Evolutionary conservation across 2,113 vertebrate genomes (phyloP).

Genomic region (Xenotilapia longispinis): DNA sequence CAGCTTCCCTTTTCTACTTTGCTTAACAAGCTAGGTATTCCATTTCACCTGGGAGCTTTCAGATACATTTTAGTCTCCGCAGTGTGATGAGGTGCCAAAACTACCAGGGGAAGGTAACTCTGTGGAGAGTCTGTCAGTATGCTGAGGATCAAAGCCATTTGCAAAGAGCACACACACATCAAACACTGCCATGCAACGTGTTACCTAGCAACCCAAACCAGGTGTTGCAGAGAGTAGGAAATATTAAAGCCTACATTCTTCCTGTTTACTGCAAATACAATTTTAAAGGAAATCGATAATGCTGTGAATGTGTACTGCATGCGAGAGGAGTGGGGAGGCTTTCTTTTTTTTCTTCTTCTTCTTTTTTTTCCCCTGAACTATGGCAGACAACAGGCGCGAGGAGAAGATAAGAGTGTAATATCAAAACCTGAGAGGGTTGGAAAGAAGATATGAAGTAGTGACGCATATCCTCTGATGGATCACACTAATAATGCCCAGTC

Average conservation of each 20-base stretch:
- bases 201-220: conserved; percentile 76
- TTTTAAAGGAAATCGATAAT: conserved; percentile 64
- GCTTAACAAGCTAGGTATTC: conserved; percentile 59
- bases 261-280: conserved; percentile 60
- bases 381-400: background rate
- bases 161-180: conserved; percentile 65
- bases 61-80: conserved; percentile 54
- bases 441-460: conserved; percentile 39
- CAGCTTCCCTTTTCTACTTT: conserved; percentile 45
- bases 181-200: conserved; percentile 55
- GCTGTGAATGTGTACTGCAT: conserved; percentile 34
- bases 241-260: conserved; percentile 57
- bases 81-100: conserved; percentile 62
- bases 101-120: conserved; percentile 58
- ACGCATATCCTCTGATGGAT: conserved; percentile 36
- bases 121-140: conserved; percentile 57
- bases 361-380: background rate
- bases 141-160: conserved; percentile 71
- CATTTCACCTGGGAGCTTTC: conserved; percentile 61
- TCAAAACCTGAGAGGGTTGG: conserved; percentile 22
- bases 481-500: conserved; percentile 33
- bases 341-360: background rate
- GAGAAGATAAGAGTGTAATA: conserved; percentile 51
- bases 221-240: conserved; percentile 56
- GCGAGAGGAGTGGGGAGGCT: background rate